Evolutionary conservation across 2,888 invertebrate species (phyloP).

Genomic region (Mimumesa dahlbomi): DNA sequence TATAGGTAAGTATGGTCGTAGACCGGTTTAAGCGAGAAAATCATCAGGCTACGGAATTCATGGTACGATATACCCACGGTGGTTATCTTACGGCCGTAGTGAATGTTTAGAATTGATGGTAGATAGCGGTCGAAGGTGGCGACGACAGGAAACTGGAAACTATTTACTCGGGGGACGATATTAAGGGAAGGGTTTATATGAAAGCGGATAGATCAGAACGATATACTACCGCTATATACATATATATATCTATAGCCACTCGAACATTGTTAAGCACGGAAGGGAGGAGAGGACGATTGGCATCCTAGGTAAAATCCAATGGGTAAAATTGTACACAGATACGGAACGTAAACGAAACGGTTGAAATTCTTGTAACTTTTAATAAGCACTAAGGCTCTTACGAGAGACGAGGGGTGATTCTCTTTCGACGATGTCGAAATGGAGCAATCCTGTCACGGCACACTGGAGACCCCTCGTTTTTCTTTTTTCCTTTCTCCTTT

Average conservation of each 20-base stretch:
- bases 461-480: constrained; percentile 26
- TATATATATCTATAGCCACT: no score
- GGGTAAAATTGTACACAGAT: constrained; percentile 9
- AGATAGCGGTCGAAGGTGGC: constrained; percentile 62
- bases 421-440: constrained; percentile 24
- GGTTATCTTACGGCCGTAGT: constrained; percentile 64
- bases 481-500: constrained; percentile 10
- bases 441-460: constrained; percentile 1
- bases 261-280: constrained; percentile 63
- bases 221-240: constrained; percentile 62
- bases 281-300: constrained; percentile 48
- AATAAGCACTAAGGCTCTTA: constrained; percentile 55
- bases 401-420: constrained; percentile 4
- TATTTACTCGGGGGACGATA: constrained; percentile 74
- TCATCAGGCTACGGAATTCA: constrained; percentile 43
- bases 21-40: constrained; percentile 54
- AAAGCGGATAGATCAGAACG: constrained; percentile 70
- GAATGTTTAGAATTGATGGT: constrained; percentile 65
- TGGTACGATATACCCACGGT: constrained; percentile 15
- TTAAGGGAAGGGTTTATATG: constrained; percentile 69
- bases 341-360: constrained; percentile 40
- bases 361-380: constrained; percentile 63
- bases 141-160: constrained; percentile 71
- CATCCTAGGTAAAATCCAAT: constrained; percentile 44
- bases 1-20: no score